Evolutionary conservation across 1,140 invertebrate genomes (phyloP).

Genomic region (Ganaspis sp.): DNA sequence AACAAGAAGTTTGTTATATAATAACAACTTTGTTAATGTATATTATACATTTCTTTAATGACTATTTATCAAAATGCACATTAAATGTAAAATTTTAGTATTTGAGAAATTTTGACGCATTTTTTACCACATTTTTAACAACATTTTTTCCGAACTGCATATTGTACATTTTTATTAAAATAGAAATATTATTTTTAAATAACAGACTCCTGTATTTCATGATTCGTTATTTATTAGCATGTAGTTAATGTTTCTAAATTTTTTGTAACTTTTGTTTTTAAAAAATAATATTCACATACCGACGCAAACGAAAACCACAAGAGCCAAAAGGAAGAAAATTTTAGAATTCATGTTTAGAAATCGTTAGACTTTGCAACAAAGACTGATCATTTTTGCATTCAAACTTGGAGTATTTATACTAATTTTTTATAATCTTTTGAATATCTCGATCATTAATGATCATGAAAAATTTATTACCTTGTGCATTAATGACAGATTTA

Average conservation of each 20-base stretch:
- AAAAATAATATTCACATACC: conserved; percentile 5
- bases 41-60: too few species aligned
- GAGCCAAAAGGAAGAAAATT: neutral
- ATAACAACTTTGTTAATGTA: too few species aligned
- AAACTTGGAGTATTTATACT: neutral
- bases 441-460: neutral
- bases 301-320: neutral
- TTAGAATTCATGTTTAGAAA: conserved; percentile 1
- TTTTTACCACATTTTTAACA: too few species aligned
- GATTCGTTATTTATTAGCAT: too few species aligned
- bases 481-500: conserved; percentile 4
- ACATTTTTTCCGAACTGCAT: too few species aligned
- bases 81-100: too few species aligned
- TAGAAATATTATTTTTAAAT: too few species aligned
- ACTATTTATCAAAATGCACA: too few species aligned
- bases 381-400: conserved; percentile 1
- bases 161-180: too few species aligned
- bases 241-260: neutral
- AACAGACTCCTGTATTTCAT: too few species aligned
- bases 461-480: neutral
- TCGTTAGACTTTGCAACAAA: neutral
- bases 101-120: too few species aligned
- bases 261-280: neutral
- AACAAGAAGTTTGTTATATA: too few species aligned
- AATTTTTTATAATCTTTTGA: neutral